Evolutionary conservation across 2,888 invertebrate species (phyloP).

Genomic region (Noctua janthe): DNA sequence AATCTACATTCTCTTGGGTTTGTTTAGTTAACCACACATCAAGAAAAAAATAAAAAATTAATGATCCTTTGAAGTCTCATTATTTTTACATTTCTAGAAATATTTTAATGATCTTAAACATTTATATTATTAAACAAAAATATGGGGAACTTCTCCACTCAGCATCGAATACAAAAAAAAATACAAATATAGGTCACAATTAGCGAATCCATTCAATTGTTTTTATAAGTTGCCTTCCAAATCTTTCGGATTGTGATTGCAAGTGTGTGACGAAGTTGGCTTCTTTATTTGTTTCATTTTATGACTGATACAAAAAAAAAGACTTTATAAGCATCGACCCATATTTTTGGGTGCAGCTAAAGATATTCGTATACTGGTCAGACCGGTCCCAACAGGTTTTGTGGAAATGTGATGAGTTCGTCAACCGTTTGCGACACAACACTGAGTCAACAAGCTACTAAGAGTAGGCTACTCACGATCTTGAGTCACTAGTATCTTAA

Average conservation of each 20-base stretch:
- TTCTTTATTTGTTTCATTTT: neutral
- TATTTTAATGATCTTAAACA: no score
- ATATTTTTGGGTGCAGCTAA: slow-evolving; percentile 9
- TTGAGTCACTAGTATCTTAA: neutral
- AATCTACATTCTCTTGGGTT: neutral
- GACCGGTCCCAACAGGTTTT: slow-evolving; percentile 36
- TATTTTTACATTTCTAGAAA: no score
- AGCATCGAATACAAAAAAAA: no score
- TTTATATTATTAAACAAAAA: no score
- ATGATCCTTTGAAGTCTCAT: no score
- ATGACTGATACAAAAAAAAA: neutral
- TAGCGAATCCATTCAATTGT: no score
- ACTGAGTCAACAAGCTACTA: slow-evolving; percentile 25
- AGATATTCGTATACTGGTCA: slow-evolving; percentile 16
- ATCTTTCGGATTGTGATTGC: neutral
- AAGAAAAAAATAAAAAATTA: neutral
- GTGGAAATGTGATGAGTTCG: slow-evolving; percentile 21
- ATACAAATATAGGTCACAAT: no score
- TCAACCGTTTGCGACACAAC: slow-evolving; percentile 39
- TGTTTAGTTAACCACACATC: neutral
- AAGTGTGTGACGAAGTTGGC: neutral
- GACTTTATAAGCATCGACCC: neutral
- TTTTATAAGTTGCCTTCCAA: neutral
- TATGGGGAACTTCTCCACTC: no score
- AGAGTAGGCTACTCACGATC: neutral